A percentile compares a stretch with the other conserved stretches of the same genome.
These are phyloP conservation scores for Drosophila albomicans DNA, from an alignment of 1,140 invertebrate genomes.

Conservation along the genomic window DNA sequence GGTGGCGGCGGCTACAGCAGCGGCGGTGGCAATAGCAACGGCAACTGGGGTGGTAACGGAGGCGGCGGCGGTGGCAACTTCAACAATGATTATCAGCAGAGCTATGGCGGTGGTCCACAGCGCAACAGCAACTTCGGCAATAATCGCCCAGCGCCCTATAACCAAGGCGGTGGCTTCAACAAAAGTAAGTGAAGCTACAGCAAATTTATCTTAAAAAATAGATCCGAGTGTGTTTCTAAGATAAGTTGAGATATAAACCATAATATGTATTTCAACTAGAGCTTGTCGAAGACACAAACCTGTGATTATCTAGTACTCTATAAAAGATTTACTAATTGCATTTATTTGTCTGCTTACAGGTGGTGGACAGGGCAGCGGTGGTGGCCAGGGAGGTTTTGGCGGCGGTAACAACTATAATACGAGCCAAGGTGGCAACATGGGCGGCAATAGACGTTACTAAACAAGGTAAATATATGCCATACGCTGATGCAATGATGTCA, in stretches of 20 bases:
- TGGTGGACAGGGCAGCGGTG: constrained; percentile 57
- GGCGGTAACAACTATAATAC: constrained; percentile 63
- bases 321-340: not conserved
- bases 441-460: constrained; percentile 83
- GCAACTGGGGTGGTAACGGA: constrained; percentile 54
- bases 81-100: constrained; percentile 91
- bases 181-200: constrained; percentile 55
- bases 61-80: constrained; percentile 87
- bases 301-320: no score
- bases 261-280: no score
- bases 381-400: constrained; percentile 59
- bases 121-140: constrained; percentile 88
- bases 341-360: not conserved
- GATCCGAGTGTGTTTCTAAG: no score
- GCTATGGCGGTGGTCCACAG: constrained; percentile 90
- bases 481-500: not conserved
- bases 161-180: constrained; percentile 78
- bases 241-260: no score
- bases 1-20: constrained; percentile 52
- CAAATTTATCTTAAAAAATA: not conserved
- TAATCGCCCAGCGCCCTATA: constrained; percentile 87
- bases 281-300: no score
- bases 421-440: constrained; percentile 75
- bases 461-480: constrained; percentile 64
- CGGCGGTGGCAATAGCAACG: constrained; percentile 56